These are phyloP conservation scores for Microcebus ravelobensis DNA, from an alignment of 2,113 vertebrate species.

Conservation along the genomic window DNA sequence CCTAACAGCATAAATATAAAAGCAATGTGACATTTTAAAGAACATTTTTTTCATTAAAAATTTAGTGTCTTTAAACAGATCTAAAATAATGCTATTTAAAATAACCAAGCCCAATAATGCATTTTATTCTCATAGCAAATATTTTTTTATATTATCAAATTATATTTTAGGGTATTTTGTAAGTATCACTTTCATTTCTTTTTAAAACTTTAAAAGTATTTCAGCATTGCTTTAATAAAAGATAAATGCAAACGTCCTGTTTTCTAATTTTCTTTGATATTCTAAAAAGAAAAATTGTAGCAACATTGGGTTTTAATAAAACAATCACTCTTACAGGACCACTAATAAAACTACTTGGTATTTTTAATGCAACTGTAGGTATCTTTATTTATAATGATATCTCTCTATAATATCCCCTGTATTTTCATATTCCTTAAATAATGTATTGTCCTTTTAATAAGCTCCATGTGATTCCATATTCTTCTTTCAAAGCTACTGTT, in stretches of 20 bases:
- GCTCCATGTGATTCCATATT: not conserved
- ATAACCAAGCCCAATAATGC: conserved; percentile 55
- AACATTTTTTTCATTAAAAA: conserved; percentile 75
- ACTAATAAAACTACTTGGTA: not conserved
- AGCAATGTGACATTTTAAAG: conserved; percentile 68
- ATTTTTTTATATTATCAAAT: conserved; percentile 64
- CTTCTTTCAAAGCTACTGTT: not conserved
- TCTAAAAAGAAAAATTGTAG: conserved; percentile 4
- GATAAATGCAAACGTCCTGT: conserved; percentile 26
- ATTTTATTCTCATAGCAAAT: conserved; percentile 62
- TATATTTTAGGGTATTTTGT: conserved; percentile 61
- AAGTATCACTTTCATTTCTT: conserved; percentile 62
- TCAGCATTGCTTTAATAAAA: conserved; percentile 16
- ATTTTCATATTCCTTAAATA: conserved; percentile 15
- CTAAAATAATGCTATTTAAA: conserved; percentile 43
- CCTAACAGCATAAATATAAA: conserved; percentile 62
- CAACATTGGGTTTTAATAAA: conserved; percentile 20
- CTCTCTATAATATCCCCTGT: not conserved
- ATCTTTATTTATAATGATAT: not conserved
- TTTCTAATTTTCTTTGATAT: conserved; percentile 7
- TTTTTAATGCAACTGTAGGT: not conserved
- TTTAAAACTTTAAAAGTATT: conserved; percentile 22
- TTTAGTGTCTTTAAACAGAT: conserved; percentile 68
- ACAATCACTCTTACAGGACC: not conserved
- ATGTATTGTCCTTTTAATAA: conserved; percentile 7